A percentile compares a stretch with the other conserved stretches of the same genome.
These are phyloP conservation scores for Oreortyx pictus DNA, from an alignment of 2,797 vertebrate genomes.

Conservation along the genomic window DNA sequence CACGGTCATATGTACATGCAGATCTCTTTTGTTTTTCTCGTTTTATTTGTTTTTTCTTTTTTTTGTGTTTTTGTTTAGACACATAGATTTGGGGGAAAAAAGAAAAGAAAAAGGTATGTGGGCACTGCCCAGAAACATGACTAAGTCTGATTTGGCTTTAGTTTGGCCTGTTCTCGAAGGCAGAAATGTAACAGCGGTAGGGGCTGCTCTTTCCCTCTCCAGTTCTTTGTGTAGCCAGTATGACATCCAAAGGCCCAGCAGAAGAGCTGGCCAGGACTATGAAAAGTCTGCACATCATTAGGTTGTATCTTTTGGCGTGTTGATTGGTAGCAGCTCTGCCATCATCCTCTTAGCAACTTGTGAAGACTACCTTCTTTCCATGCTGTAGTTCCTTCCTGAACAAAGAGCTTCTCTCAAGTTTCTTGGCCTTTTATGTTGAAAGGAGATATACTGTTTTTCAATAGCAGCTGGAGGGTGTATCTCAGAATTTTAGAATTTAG, in stretches of 20 bases:
- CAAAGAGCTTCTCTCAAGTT: not conserved
- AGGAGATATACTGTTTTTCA: not conserved
- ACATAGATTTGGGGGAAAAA: rapidly evolving
- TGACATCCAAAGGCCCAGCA: rapidly evolving
- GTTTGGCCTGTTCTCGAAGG: not conserved
- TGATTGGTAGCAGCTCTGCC: not conserved
- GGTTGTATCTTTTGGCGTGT: not conserved
- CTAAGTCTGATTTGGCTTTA: not conserved
- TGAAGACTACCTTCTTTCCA: not conserved
- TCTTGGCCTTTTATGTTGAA: not conserved
- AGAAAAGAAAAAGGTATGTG: not conserved
- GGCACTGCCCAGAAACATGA: not conserved
- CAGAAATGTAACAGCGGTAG: not conserved
- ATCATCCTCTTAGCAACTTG: not conserved
- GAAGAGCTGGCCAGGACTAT: not conserved
- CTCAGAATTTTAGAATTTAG: not conserved
- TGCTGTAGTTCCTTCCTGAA: not conserved
- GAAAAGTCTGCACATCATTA: not conserved
- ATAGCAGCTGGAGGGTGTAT: not conserved
- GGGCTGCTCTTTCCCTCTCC: not conserved
- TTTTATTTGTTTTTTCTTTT: not conserved
- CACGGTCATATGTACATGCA: not conserved
- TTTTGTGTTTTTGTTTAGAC: not conserved
- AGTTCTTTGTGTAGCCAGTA: not conserved
- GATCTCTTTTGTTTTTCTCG: not conserved